These are phyloP conservation scores for Diarsia dahlii DNA, from an alignment of 2,888 invertebrate genomes.

Conservation along the genomic window DNA sequence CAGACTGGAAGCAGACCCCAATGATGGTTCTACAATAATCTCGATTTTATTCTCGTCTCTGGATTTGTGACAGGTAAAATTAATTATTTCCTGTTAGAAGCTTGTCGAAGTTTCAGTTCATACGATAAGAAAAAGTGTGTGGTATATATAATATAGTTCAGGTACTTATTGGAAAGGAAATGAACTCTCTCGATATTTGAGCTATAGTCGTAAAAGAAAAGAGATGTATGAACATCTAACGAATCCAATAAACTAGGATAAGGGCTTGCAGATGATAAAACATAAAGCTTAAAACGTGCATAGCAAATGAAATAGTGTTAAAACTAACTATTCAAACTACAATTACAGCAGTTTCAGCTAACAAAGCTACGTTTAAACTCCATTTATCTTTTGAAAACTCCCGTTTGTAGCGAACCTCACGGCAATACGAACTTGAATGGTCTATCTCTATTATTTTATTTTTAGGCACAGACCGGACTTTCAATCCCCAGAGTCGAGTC, in stretches of 20 bases:
- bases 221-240: background rate
- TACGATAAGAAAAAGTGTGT: background rate
- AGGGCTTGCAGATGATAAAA: background rate
- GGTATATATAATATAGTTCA: background rate
- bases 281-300: background rate
- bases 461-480: constrained; percentile 38
- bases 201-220: background rate
- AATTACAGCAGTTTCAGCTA: background rate
- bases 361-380: constrained; percentile 31
- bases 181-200: background rate
- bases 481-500: constrained; percentile 27
- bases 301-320: too few species aligned
- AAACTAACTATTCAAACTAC: constrained; percentile 14
- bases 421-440: constrained; percentile 43
- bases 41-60: background rate
- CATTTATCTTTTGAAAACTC: constrained; percentile 34
- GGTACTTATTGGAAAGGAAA: background rate
- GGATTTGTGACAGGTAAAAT: background rate
- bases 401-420: constrained; percentile 25
- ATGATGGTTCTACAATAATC: background rate
- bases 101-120: background rate
- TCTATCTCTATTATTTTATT: constrained; percentile 58
- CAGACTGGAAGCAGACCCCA: too few species aligned
- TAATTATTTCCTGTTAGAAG: background rate
- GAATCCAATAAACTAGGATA: background rate